Conservation (phyloP, 2,888 invertebrate genomes). For the Notodonta ziczac region DNA sequence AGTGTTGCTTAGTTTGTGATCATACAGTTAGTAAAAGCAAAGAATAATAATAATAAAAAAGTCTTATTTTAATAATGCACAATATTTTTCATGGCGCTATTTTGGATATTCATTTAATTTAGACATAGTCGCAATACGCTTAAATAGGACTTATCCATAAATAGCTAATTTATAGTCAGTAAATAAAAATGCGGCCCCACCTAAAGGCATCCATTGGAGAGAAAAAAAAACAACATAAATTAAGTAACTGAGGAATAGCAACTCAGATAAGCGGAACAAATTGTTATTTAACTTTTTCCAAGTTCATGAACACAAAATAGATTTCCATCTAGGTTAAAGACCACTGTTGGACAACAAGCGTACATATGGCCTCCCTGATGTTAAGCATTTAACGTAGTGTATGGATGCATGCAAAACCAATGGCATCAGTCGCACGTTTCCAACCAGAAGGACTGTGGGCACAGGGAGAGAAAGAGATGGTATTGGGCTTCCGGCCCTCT, state of each 20-base stretch:
- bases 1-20: too few species aligned
- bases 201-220: background rate
- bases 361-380: too few species aligned
- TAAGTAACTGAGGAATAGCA: constrained; percentile 17
- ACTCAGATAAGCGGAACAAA: constrained; percentile 21
- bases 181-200: constrained; percentile 1
- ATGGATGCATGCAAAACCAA: too few species aligned
- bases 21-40: too few species aligned
- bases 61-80: too few species aligned
- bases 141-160: background rate
- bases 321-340: background rate
- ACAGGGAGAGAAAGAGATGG: background rate
- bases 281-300: constrained; percentile 18
- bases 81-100: too few species aligned
- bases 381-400: too few species aligned
- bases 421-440: background rate
- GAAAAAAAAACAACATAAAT: constrained; percentile 25
- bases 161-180: background rate
- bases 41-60: too few species aligned
- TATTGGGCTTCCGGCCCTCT: too few species aligned
- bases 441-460: too few species aligned
- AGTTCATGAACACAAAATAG: background rate
- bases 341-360: too few species aligned
- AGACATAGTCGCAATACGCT: background rate
- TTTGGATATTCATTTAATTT: background rate